Conservation (phyloP, 2,888 invertebrate genomes). For the Cancer borealis region DNA sequence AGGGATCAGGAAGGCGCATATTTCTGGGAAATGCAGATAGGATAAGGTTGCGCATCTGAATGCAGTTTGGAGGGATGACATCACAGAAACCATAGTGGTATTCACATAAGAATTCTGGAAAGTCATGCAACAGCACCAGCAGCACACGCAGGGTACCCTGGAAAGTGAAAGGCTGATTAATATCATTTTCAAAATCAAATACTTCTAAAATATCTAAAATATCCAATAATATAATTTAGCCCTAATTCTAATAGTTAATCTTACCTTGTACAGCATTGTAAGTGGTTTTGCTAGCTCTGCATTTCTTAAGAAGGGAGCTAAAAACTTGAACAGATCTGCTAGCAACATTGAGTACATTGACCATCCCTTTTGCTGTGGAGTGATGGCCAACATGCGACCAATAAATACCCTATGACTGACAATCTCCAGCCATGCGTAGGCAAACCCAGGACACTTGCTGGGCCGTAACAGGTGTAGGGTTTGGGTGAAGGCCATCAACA, state of each 20-base stretch:
- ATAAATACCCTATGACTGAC: conserved; percentile 98
- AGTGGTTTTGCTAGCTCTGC: conserved; percentile 97
- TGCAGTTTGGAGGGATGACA: conserved; percentile 99
- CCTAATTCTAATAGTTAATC: not conserved
- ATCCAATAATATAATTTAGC: not conserved
- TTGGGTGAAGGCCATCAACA: conserved; percentile 97
- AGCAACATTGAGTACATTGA: conserved; percentile 97
- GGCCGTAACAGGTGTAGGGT: conserved; percentile 96
- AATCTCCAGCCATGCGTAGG: conserved; percentile 98
- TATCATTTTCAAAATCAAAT: not conserved
- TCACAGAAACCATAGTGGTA: conserved; percentile 99
- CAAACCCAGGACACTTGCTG: conserved; percentile 95
- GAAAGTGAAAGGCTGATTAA: conserved; percentile 55
- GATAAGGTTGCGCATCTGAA: conserved; percentile 98
- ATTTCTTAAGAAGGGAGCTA: conserved; percentile 97
- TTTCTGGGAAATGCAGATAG: conserved; percentile 98
- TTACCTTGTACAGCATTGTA: conserved; percentile 94
- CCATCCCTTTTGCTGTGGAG: conserved; percentile 95
- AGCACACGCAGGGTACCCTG: conserved; percentile 91
- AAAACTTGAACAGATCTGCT: conserved; percentile 96
- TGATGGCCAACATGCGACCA: conserved; percentile 93
- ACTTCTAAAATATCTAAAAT: not conserved
- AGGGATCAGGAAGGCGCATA: conserved; percentile 99
- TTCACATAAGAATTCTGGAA: conserved; percentile 99
- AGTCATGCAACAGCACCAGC: conserved; percentile 97